phyloP scores from a whole-genome alignment of 2,797 vertebrate genomes.

The Ambastaia sidthimunki region DNA sequence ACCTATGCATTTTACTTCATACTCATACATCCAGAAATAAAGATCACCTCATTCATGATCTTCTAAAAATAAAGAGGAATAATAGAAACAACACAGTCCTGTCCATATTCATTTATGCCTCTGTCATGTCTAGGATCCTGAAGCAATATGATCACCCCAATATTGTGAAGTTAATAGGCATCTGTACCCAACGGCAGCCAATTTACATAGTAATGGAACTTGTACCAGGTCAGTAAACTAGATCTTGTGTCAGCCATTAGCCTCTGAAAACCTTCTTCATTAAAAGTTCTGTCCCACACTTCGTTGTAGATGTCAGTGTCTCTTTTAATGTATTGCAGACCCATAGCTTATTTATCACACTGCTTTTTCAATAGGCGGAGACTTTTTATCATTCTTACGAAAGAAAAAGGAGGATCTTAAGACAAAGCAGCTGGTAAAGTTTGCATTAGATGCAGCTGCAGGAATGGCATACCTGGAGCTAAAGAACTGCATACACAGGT shows the following conservation, averaged over 20 bases:
- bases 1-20: too few species aligned
- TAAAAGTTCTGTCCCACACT: slow-evolving; percentile 21
- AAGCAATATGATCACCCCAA: slow-evolving; percentile 98
- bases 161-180: slow-evolving; percentile 95
- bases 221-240: slow-evolving; percentile 81
- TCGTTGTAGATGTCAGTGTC: slow-evolving; percentile 9
- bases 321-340: slow-evolving; percentile 22
- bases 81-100: neutral
- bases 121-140: slow-evolving; percentile 86
- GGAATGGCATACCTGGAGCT: slow-evolving; percentile 96
- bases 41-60: neutral
- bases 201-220: slow-evolving; percentile 99
- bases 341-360: neutral
- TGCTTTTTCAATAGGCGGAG: slow-evolving; percentile 82
- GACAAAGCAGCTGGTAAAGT: slow-evolving; percentile 90
- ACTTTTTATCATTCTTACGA: slow-evolving; percentile 94
- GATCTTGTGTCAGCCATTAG: slow-evolving; percentile 24
- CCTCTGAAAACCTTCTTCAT: slow-evolving; percentile 11
- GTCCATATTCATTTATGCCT: slow-evolving; percentile 27
- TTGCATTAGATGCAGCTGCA: slow-evolving; percentile 89
- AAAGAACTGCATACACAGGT: slow-evolving; percentile 98
- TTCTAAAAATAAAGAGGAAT: neutral
- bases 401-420: slow-evolving; percentile 97
- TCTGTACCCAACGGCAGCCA: slow-evolving; percentile 94
- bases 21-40: neutral